These are phyloP conservation scores for Hassar affinis DNA, from an alignment of 2,113 vertebrate genomes.

Conservation along the genomic window DNA sequence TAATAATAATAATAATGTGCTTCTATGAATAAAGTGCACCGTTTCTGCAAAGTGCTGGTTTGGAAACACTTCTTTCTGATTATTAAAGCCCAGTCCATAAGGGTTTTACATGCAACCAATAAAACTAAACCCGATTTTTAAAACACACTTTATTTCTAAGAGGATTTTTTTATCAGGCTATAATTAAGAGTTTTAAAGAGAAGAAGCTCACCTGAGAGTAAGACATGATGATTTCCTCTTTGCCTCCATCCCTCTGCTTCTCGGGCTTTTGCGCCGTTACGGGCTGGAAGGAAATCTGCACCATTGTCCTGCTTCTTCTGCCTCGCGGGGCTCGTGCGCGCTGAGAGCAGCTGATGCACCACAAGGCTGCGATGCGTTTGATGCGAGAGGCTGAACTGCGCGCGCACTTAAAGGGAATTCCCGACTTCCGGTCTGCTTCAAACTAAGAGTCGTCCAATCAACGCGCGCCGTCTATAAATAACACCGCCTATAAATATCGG, in stretches of 20 bases:
- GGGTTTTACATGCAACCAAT: neutral
- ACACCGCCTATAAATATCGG: constrained; percentile 18
- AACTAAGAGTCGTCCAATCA: constrained; percentile 63
- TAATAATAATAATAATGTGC: too few relatives aligned
- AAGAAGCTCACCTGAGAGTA: constrained; percentile 70
- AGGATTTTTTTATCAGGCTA: too few relatives aligned
- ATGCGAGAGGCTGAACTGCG: constrained; percentile 3
- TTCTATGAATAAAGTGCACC: neutral
- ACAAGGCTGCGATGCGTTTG: neutral
- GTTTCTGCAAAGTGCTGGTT: neutral
- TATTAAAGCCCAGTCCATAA: neutral
- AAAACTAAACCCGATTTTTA: too few relatives aligned
- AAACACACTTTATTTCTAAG: too few relatives aligned
- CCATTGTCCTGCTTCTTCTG: constrained; percentile 68
- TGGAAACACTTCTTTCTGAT: neutral
- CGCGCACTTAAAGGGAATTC: constrained; percentile 53
- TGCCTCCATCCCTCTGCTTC: constrained; percentile 70
- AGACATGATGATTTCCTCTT: constrained; percentile 74
- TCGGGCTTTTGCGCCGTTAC: constrained; percentile 79
- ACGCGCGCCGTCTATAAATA: constrained; percentile 39
- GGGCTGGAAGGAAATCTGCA: constrained; percentile 86
- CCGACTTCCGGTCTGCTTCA: constrained; percentile 61
- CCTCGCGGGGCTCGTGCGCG: neutral
- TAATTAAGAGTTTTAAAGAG: neutral
- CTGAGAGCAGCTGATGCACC: constrained; percentile 4